phyloP scores from a whole-genome alignment of 2,888 invertebrate species.

The Enchytraeus crypticus region DNA sequence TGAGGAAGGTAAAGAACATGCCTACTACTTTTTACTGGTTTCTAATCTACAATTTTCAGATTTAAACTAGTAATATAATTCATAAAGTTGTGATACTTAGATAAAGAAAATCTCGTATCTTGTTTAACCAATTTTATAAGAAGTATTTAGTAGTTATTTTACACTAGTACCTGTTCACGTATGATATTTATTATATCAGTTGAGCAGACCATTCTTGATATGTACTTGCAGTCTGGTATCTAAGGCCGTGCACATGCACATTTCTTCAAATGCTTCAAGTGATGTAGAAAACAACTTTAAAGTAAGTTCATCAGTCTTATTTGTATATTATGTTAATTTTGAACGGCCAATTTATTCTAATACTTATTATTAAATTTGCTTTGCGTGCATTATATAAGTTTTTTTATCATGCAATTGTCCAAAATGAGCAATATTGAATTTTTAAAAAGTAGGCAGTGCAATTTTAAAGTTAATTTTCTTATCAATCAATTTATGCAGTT shows the following conservation, averaged over 20 bases:
- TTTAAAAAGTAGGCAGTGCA: not conserved
- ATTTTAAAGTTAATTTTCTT: too few species aligned
- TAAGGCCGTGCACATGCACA: not conserved
- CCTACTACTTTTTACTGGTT: too few species aligned
- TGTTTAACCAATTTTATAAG: too few species aligned
- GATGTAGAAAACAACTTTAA: constrained; percentile 26
- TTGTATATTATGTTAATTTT: not conserved
- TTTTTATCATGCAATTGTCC: not conserved
- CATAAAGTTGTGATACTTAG: too few species aligned
- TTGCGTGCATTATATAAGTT: too few species aligned
- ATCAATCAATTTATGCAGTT: too few species aligned
- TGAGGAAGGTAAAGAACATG: too few species aligned
- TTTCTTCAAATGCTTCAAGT: constrained; percentile 13
- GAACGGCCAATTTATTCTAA: not conserved
- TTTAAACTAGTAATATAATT: too few species aligned
- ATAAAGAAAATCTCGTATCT: too few species aligned
- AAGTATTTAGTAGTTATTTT: too few species aligned
- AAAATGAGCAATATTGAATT: not conserved
- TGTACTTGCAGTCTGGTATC: not conserved
- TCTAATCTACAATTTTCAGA: too few species aligned
- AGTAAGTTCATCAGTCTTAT: constrained; percentile 10
- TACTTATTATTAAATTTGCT: too few species aligned
- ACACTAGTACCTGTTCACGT: not conserved
- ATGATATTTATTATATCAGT: not conserved
- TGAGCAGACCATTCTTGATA: not conserved